Conservation (phyloP, 2,113 vertebrate species). For the Grammomys dolichurus region DNA sequence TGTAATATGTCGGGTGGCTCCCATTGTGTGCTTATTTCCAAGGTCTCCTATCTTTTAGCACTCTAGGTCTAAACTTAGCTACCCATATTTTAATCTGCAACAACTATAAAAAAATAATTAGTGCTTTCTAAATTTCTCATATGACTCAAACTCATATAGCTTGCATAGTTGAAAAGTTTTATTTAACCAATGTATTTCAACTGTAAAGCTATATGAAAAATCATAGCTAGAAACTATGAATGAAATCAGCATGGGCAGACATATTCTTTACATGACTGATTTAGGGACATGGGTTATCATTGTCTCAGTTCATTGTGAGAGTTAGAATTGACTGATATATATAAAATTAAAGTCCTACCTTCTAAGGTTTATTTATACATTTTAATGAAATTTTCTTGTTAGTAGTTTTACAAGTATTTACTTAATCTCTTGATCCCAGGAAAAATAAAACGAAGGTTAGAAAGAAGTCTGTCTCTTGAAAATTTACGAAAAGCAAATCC, state of each 20-base stretch:
- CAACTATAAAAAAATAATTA: slow-evolving; percentile 68
- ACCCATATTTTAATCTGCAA: slow-evolving; percentile 31
- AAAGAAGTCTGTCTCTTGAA: neutral
- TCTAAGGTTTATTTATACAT: neutral
- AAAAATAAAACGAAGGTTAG: neutral
- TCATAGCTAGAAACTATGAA: neutral
- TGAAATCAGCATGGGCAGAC: neutral
- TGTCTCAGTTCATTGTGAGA: neutral
- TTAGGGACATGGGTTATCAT: neutral
- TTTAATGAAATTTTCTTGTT: neutral
- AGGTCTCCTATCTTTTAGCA: neutral
- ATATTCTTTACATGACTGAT: neutral
- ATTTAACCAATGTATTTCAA: slow-evolving; percentile 59
- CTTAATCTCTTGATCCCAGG: neutral
- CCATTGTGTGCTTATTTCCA: neutral
- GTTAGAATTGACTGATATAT: neutral
- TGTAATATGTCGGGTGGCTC: neutral
- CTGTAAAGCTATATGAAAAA: neutral
- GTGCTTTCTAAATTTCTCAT: slow-evolving; percentile 53
- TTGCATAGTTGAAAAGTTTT: slow-evolving; percentile 25
- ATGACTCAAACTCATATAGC: slow-evolving; percentile 17
- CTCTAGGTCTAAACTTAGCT: neutral
- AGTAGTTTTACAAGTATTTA: neutral
- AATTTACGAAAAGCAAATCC: neutral
- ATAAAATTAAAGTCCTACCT: slow-evolving; percentile 37